Evolutionary conservation across 1,140 invertebrate species (phyloP).

Genomic region (Drosophila murphyi): DNA sequence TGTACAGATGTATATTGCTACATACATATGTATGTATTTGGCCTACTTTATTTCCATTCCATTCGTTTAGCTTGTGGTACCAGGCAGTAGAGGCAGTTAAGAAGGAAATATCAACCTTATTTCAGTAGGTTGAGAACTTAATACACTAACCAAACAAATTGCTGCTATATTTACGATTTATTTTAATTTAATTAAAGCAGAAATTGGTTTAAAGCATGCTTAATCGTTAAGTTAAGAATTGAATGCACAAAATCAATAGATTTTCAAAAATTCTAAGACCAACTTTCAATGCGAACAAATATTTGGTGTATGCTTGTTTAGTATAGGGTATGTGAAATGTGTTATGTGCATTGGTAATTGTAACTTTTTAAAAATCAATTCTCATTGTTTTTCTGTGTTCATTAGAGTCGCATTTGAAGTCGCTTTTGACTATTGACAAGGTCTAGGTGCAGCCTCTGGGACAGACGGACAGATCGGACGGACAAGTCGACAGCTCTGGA

Average conservation of each 20-base stretch:
- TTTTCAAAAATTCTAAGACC: too few relatives aligned
- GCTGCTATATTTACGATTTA: too few relatives aligned
- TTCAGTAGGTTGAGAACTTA: conserved; percentile 1
- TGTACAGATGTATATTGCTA: conserved; percentile 27
- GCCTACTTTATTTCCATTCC: conserved; percentile 77
- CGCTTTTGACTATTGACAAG: conserved; percentile 71
- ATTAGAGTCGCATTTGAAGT: conserved; percentile 54
- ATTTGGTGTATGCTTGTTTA: not conserved
- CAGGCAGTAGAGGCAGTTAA: conserved; percentile 38
- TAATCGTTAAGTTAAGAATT: too few relatives aligned
- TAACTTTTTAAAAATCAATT: conserved; percentile 60
- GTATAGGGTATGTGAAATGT: conserved; percentile 19
- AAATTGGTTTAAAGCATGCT: too few relatives aligned
- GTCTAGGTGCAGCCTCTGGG: conserved; percentile 72
- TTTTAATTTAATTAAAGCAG: too few relatives aligned
- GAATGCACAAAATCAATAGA: too few relatives aligned
- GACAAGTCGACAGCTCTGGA: conserved; percentile 58
- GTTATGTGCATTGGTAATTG: conserved; percentile 47
- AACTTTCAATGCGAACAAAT: not conserved
- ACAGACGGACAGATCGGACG: conserved; percentile 9
- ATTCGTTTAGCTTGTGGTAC: conserved; percentile 54
- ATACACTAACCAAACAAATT: conserved; percentile 11
- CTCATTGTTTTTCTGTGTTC: conserved; percentile 68
- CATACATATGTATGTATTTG: conserved; percentile 47
- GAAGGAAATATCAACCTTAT: conserved; percentile 29